Conservation (phyloP, 2,888 invertebrate genomes). For the Petrophora chlorosata region DNA sequence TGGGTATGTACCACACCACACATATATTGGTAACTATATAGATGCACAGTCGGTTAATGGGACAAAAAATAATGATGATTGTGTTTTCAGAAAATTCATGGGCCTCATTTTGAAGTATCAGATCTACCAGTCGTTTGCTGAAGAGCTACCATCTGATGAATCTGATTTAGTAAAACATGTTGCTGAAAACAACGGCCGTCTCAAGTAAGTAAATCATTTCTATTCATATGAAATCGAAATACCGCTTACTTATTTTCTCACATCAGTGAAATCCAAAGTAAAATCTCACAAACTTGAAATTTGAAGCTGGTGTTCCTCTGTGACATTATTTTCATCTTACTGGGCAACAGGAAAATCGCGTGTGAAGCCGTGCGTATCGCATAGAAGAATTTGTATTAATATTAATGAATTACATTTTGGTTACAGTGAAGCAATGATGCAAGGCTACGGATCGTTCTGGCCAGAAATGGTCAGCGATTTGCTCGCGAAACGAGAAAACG, state of each 20-base stretch:
- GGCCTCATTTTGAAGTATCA: constrained; percentile 83
- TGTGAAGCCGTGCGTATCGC: no score
- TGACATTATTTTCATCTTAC: no score
- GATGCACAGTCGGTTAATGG: no score
- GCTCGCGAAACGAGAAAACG: constrained; percentile 73
- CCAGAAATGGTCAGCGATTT: constrained; percentile 76
- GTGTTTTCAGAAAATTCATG: constrained; percentile 76
- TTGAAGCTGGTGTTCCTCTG: no score
- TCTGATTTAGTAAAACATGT: constrained; percentile 72
- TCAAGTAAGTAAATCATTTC: constrained; percentile 71
- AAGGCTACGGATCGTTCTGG: constrained; percentile 74
- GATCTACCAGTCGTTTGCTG: constrained; percentile 77
- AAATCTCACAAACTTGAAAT: no score
- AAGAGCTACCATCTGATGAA: constrained; percentile 72
- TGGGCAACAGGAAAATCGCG: no score
- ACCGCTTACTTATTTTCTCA: no score
- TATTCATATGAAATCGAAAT: no score
- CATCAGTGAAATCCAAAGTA: no score
- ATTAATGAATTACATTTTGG: constrained; percentile 2
- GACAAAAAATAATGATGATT: neutral
- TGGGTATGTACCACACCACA: constrained; percentile 60
- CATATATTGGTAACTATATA: no score
- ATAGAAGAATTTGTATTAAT: constrained; percentile 1
- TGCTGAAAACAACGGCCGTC: constrained; percentile 63
- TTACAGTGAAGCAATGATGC: constrained; percentile 73